Evolutionary conservation across 92 coral and sea anemone genomes (phyloP).

Genomic region (Palythoa heliodiscus): DNA sequence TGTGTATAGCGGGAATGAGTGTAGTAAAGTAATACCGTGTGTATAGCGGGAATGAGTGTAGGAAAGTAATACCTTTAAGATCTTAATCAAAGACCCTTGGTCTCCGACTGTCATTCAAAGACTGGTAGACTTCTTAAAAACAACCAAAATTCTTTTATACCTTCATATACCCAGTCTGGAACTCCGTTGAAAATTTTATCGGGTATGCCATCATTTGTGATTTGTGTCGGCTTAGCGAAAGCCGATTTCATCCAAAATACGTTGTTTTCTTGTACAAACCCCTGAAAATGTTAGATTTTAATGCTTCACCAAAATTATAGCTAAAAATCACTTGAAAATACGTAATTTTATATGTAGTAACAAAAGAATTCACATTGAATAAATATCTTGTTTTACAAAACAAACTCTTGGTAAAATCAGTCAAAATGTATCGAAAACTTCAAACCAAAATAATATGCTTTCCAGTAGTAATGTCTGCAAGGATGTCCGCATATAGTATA

Average conservation of each 20-base stretch:
- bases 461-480: too few relatives aligned
- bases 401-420: too few relatives aligned
- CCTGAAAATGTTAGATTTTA: constrained; percentile 36
- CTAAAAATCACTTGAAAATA: background rate
- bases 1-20: background rate
- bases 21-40: background rate
- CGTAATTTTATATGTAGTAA: background rate
- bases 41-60: background rate
- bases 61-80: too few relatives aligned
- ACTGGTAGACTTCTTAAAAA: background rate
- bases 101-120: background rate
- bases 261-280: constrained; percentile 82
- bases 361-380: background rate
- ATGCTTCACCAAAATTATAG: background rate
- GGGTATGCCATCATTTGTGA: constrained; percentile 73
- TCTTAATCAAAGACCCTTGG: background rate
- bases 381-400: too few relatives aligned
- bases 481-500: too few relatives aligned
- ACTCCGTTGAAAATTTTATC: constrained; percentile 89
- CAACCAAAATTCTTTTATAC: constrained; percentile 5
- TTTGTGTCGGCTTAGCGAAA: constrained; percentile 27
- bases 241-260: constrained; percentile 70
- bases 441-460: too few relatives aligned
- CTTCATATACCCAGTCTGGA: constrained; percentile 99
- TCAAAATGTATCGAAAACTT: too few relatives aligned